Percentiles rank a stretch among this genome's conserved stretches.
Evolutionary conservation across 2,113 vertebrate genomes (phyloP).

Genomic region (Limanda limanda): DNA sequence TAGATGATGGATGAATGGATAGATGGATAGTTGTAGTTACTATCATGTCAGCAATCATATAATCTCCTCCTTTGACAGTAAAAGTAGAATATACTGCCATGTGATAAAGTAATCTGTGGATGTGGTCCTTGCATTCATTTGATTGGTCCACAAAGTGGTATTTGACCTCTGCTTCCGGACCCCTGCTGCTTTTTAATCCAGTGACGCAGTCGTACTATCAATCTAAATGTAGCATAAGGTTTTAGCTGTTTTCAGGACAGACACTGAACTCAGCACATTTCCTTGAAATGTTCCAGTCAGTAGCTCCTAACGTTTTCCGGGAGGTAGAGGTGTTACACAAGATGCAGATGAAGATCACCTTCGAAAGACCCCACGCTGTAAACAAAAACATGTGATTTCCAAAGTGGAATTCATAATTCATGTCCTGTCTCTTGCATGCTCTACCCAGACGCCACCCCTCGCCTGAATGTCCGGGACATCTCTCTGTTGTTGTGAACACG

Average conservation of each 20-base stretch:
- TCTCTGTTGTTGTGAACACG: not conserved
- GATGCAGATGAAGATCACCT: no score
- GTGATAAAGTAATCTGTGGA: conserved; percentile 2
- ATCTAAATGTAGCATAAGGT: not conserved
- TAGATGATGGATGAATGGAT: not conserved
- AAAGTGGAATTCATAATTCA: no score
- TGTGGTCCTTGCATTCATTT: not conserved
- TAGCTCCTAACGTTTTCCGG: no score
- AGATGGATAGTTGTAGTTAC: not conserved
- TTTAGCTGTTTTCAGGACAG: not conserved
- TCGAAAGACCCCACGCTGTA: no score
- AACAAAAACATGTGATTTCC: no score
- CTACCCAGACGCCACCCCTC: not conserved
- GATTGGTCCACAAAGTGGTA: not conserved
- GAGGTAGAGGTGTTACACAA: no score
- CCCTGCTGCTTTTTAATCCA: not conserved
- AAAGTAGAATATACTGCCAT: not conserved
- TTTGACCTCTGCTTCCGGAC: not conserved
- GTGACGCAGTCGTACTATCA: not conserved
- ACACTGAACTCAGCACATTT: not conserved
- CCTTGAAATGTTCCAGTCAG: no score
- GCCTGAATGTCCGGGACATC: not conserved
- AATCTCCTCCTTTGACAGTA: no score
- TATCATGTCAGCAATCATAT: not conserved
- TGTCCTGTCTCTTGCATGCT: not conserved